Percentiles rank a stretch among this genome's conserved stretches.
These are phyloP conservation scores for Stenopsyche tienmushanensis DNA, from an alignment of 1,140 invertebrate genomes.

Conservation along the genomic window DNA sequence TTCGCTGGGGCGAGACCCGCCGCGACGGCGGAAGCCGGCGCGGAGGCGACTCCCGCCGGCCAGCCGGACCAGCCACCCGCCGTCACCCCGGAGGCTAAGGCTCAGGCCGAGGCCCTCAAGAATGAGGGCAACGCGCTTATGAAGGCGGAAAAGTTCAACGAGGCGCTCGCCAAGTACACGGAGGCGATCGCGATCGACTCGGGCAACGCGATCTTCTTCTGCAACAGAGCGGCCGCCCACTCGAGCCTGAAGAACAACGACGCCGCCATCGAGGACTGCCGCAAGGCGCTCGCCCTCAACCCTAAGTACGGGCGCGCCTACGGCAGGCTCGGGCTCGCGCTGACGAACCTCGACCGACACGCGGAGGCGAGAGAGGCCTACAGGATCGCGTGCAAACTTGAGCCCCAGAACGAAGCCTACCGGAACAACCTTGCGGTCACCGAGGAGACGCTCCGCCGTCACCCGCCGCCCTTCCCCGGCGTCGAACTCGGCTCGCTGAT, in stretches of 20 bases:
- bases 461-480: constrained; percentile 43
- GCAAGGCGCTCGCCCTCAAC: constrained; percentile 83
- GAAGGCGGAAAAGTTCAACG: constrained; percentile 75
- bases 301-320: constrained; percentile 93
- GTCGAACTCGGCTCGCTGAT: constrained; percentile 65
- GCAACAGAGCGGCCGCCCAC: constrained; percentile 90
- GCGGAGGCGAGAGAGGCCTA: constrained; percentile 84
- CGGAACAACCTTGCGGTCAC: constrained; percentile 76
- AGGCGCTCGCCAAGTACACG: constrained; percentile 80
- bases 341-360: constrained; percentile 79
- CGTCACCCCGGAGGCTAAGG: constrained; percentile 58
- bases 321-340: constrained; percentile 87
- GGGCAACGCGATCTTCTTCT: constrained; percentile 91
- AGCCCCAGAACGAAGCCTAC: constrained; percentile 91
- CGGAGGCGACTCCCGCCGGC: neutral
- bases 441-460: constrained; percentile 48
- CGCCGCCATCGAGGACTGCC: constrained; percentile 85
- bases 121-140: constrained; percentile 85
- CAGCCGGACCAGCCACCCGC: constrained; percentile 29
- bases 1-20: neutral
- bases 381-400: constrained; percentile 83
- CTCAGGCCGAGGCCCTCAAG: constrained; percentile 74
- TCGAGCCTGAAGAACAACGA: constrained; percentile 81
- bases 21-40: neutral
- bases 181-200: constrained; percentile 82